Conservation (phyloP, 2,797 vertebrate species). For the Clarias platycephalus region DNA sequence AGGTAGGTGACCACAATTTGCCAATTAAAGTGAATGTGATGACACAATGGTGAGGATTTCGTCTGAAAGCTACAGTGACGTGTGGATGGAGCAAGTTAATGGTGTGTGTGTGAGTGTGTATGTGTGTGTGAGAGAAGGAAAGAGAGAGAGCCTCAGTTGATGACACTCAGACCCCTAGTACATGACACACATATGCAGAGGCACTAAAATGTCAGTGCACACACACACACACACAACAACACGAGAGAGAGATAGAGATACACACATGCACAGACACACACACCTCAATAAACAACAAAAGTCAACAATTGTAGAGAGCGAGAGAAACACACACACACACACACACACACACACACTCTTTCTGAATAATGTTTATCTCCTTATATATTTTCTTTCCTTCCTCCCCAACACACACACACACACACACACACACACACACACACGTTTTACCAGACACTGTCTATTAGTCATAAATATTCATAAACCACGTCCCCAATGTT, state of each 20-base stretch:
- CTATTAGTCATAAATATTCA: slow-evolving; percentile 22
- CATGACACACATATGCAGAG: slow-evolving; percentile 5
- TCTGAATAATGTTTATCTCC: background rate
- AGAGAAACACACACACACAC: background rate
- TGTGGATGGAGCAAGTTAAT: slow-evolving; percentile 39
- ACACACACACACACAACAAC: slow-evolving; percentile 13
- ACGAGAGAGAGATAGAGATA: background rate
- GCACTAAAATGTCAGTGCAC: background rate
- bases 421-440: no score
- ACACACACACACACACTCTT: slow-evolving; percentile 1
- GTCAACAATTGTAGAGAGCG: no score
- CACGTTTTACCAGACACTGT: background rate
- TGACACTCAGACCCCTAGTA: slow-evolving; percentile 31
- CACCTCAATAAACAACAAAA: no score
- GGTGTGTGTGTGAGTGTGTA: slow-evolving; percentile 14
- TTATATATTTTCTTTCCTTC: background rate
- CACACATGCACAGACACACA: slow-evolving; percentile 20
- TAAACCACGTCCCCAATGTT: background rate
- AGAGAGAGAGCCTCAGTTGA: slow-evolving; percentile 44
- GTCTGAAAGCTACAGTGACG: slow-evolving; percentile 39
- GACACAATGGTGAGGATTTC: slow-evolving; percentile 26
- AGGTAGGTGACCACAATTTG: slow-evolving; percentile 29
- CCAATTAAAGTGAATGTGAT: slow-evolving; percentile 49
- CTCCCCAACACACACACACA: background rate
- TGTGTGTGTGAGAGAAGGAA: slow-evolving; percentile 1